A percentile compares a stretch with the other conserved stretches of the same genome.
Evolutionary conservation across 2,797 vertebrate genomes (phyloP).

Genomic region (Phalanger gymnotis): DNA sequence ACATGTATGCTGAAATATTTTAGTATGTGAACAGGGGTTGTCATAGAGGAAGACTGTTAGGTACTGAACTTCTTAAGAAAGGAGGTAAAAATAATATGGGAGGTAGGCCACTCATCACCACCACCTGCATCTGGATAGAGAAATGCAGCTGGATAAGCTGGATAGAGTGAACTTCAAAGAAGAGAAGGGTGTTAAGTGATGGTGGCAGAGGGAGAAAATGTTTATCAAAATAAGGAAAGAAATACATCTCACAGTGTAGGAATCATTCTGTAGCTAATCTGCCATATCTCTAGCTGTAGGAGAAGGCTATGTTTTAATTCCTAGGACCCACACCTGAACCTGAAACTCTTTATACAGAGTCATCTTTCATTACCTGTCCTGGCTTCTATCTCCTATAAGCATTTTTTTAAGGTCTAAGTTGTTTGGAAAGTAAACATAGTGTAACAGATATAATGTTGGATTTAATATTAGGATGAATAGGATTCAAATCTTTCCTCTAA

Average conservation of each 20-base stretch:
- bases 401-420: not conserved
- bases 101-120: not conserved
- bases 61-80: not conserved
- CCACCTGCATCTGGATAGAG: not conserved
- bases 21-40: not conserved
- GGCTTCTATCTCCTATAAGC: not conserved
- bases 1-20: not conserved
- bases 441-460: not conserved
- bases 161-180: not conserved
- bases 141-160: not conserved
- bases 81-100: not conserved
- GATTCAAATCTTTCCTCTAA: not conserved
- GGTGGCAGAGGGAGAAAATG: not conserved
- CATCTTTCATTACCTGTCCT: not conserved
- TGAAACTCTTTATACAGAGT: not conserved
- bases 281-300: not conserved
- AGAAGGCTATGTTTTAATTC: not conserved
- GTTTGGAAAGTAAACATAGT: not conserved
- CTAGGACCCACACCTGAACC: not conserved
- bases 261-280: not conserved
- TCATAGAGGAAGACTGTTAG: not conserved
- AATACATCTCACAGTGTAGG: not conserved
- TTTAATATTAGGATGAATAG: not conserved
- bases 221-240: not conserved
- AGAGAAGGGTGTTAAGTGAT: not conserved